These are phyloP conservation scores for Furcula furcula DNA, from an alignment of 2,888 invertebrate species.

Conservation along the genomic window DNA sequence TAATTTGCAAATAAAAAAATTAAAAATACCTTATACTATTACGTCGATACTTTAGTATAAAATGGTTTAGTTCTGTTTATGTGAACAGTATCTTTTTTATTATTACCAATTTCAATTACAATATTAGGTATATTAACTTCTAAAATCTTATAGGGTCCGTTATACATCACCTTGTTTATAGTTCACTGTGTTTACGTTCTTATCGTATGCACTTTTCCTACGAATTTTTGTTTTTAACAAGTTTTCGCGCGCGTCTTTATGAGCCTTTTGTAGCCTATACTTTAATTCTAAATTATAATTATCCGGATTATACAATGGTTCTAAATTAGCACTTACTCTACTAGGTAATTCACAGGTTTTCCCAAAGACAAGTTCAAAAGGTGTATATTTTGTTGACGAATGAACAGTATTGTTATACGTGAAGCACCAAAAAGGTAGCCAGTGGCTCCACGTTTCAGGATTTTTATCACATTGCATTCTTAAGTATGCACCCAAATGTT, in stretches of 20 bases:
- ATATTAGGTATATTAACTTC: no score
- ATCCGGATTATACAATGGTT: conserved; percentile 7
- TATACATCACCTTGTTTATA: no score
- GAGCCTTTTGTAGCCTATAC: conserved; percentile 6
- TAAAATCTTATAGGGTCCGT: no score
- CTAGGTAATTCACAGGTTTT: conserved; percentile 5
- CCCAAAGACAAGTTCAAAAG: conserved; percentile 9
- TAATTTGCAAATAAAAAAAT: no score
- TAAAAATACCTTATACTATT: no score
- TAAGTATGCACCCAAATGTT: conserved; percentile 10
- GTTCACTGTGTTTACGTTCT: no score
- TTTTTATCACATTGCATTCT: conserved; percentile 5
- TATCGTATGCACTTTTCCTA: no score
- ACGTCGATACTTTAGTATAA: no score
- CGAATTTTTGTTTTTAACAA: conserved; percentile 1
- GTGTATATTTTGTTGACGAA: background rate
- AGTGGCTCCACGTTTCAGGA: background rate
- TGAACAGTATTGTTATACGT: conserved; percentile 4
- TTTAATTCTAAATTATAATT: conserved; percentile 7
- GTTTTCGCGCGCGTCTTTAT: conserved; percentile 5
- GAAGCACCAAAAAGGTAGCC: background rate
- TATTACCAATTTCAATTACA: no score
- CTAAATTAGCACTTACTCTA: background rate
- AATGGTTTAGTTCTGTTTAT: no score
- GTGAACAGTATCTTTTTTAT: no score